Conservation (phyloP, 2,113 vertebrate species). For the Ciconia maguari region DNA sequence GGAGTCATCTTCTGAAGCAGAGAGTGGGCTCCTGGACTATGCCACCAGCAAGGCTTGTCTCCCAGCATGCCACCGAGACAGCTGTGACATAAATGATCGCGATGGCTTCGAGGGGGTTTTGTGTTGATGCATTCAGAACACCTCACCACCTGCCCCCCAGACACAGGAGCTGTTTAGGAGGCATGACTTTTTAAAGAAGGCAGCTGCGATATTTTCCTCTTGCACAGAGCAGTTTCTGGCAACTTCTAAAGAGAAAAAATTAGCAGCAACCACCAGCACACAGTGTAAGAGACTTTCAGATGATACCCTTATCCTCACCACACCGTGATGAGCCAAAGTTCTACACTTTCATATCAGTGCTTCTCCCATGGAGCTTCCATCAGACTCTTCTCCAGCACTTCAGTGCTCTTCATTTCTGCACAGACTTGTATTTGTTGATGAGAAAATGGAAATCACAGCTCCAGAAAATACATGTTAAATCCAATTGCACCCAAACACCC, state of each 20-base stretch:
- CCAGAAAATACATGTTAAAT: neutral
- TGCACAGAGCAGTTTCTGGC: neutral
- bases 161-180: neutral
- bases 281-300: neutral
- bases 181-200: neutral
- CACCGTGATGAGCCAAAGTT: neutral
- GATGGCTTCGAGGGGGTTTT: neutral
- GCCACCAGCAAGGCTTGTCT: neutral
- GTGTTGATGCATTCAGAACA: neutral
- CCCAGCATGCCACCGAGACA: rapidly evolving
- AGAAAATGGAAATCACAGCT: neutral
- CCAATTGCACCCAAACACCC: neutral
- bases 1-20: neutral
- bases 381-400: neutral
- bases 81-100: neutral
- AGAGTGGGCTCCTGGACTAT: neutral
- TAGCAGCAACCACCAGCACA: neutral
- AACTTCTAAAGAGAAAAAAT: neutral
- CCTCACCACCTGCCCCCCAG: neutral
- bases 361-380: neutral
- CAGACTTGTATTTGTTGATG: neutral
- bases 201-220: neutral
- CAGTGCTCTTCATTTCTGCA: neutral
- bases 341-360: neutral
- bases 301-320: neutral